phyloP scores from a whole-genome alignment of 2,113 vertebrate genomes.

The Channa argus region DNA sequence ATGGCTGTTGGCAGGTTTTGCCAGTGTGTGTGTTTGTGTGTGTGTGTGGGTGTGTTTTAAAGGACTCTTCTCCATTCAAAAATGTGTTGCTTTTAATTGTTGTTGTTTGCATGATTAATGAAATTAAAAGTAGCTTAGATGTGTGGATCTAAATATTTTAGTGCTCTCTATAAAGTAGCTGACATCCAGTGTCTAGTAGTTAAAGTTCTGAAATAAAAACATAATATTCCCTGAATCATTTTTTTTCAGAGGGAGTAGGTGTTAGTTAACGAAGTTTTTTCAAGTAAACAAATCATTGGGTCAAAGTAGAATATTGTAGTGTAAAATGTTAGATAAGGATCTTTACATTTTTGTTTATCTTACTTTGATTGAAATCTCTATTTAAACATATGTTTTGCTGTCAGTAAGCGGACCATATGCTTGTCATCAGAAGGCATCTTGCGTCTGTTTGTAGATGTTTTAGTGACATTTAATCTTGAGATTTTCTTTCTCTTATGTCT shows the following conservation, averaged over 20 bases:
- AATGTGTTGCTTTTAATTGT: background rate
- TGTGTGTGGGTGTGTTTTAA: too few species aligned
- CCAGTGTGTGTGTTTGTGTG: too few species aligned
- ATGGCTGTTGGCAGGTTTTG: background rate
- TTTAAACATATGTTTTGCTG: background rate
- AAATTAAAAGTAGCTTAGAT: background rate
- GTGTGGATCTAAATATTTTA: background rate
- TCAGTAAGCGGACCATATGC: background rate
- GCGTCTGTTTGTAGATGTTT: background rate
- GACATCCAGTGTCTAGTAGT: background rate
- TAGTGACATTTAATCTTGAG: slow-evolving; percentile 2
- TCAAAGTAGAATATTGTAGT: too few species aligned
- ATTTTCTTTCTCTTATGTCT: background rate
- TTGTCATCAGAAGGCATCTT: background rate
- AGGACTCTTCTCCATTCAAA: background rate
- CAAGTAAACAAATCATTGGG: too few species aligned
- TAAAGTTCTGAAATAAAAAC: background rate
- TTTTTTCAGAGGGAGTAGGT: background rate
- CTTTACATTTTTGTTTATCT: background rate
- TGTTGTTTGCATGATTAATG: background rate
- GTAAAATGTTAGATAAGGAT: background rate
- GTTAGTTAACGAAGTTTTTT: background rate
- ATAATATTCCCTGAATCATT: background rate
- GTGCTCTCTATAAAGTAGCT: background rate
- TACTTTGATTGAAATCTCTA: background rate